These are phyloP conservation scores for Vidua macroura DNA, from an alignment of 2,113 vertebrate species.

Conservation along the genomic window DNA sequence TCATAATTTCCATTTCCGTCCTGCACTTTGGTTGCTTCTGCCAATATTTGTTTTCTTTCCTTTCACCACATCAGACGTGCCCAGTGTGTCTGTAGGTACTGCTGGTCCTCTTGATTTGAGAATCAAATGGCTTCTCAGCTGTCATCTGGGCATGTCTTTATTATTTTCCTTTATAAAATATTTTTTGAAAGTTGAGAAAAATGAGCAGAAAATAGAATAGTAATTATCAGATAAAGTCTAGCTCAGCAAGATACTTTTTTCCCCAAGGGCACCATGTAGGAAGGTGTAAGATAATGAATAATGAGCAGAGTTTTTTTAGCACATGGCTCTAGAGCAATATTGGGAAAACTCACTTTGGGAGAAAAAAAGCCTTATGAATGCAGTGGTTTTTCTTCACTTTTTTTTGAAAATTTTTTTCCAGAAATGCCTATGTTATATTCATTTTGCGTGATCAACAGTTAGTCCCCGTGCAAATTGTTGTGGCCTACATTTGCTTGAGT, in stretches of 20 bases:
- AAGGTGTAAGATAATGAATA: background rate
- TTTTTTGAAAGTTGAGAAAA: background rate
- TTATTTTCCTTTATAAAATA: background rate
- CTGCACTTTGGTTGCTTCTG: background rate
- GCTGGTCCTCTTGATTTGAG: background rate
- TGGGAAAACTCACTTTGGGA: background rate
- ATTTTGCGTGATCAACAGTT: background rate
- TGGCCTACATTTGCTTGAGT: background rate
- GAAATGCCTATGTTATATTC: background rate
- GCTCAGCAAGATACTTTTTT: background rate
- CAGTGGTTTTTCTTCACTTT: background rate
- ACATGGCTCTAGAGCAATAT: background rate
- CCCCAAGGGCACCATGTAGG: background rate
- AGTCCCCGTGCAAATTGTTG: rapidly evolving
- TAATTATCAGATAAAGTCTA: conserved; percentile 1
- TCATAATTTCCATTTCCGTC: background rate
- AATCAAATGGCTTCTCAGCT: background rate
- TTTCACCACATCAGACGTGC: background rate
- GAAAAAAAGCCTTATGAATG: background rate
- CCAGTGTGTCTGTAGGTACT: background rate
- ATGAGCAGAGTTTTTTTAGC: background rate
- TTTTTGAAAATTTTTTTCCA: background rate
- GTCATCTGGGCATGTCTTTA: background rate
- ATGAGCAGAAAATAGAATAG: background rate
- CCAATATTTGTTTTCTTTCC: background rate